These are phyloP conservation scores for Chrysolina haemoptera DNA, from an alignment of 2,888 invertebrate genomes.

Conservation along the genomic window DNA sequence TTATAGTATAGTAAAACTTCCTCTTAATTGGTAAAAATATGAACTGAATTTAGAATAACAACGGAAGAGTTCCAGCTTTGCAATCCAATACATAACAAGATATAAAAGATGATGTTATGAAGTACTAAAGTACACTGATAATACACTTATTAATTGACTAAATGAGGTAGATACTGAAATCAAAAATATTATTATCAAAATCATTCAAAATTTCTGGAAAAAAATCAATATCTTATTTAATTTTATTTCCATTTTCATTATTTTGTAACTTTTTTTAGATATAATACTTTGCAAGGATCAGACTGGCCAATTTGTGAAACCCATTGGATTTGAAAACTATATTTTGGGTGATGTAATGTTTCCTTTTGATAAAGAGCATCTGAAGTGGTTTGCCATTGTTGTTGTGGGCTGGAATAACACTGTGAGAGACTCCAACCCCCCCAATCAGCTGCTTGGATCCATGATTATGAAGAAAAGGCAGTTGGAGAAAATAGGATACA, in stretches of 20 bases:
- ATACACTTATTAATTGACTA: too few relatives aligned
- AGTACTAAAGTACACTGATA: too few relatives aligned
- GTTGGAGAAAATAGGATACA: slow-evolving; percentile 75
- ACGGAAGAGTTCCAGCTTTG: background rate
- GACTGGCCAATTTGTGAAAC: slow-evolving; percentile 71
- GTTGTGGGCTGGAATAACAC: slow-evolving; percentile 77
- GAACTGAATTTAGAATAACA: background rate
- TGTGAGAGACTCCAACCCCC: slow-evolving; percentile 70
- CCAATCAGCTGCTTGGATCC: slow-evolving; percentile 71
- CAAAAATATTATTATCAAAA: too few relatives aligned
- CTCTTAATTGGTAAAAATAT: too few relatives aligned
- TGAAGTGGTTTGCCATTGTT: slow-evolving; percentile 74
- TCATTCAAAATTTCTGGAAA: too few relatives aligned
- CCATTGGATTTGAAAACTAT: slow-evolving; percentile 70
- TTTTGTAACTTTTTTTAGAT: slow-evolving; percentile 57
- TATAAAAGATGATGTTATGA: background rate
- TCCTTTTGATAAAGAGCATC: slow-evolving; percentile 54
- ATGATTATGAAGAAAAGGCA: slow-evolving; percentile 77
- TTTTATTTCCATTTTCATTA: too few relatives aligned
- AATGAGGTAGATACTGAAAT: too few relatives aligned
- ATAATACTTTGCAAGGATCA: slow-evolving; percentile 68
- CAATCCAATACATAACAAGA: background rate
- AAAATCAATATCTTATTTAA: too few relatives aligned
- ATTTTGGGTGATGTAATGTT: slow-evolving; percentile 71
- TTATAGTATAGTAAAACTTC: too few relatives aligned